Percentiles rank a stretch among this genome's conserved stretches.
These are phyloP conservation scores for Chiloscyllium punctatum DNA, from an alignment of 2,797 vertebrate genomes.

Conservation along the genomic window DNA sequence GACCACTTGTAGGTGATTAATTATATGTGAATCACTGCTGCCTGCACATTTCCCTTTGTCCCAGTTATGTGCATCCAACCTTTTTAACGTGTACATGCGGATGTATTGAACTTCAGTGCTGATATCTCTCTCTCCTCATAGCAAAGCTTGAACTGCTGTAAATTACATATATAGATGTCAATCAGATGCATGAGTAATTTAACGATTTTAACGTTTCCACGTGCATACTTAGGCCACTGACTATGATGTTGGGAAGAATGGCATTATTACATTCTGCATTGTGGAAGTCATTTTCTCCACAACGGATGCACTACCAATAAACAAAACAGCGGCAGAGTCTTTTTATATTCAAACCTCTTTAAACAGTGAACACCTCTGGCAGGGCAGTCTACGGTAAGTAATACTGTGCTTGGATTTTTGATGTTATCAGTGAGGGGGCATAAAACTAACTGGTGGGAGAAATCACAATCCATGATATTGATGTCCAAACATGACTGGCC, in stretches of 20 bases:
- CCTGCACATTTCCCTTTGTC: neutral
- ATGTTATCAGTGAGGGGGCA: neutral
- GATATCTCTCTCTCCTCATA: neutral
- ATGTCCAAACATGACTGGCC: neutral
- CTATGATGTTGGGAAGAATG: neutral
- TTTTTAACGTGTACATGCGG: neutral
- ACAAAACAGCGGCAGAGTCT: neutral
- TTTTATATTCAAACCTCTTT: conserved; percentile 35
- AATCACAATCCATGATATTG: neutral
- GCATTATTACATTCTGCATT: neutral
- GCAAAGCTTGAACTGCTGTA: neutral
- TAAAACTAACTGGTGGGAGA: neutral
- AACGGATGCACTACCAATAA: neutral
- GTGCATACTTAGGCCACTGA: conserved; percentile 11
- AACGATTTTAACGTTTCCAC: neutral
- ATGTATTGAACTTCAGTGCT: neutral
- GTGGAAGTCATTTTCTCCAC: neutral
- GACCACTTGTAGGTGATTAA: neutral
- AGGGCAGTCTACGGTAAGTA: conserved; percentile 18
- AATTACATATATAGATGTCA: neutral
- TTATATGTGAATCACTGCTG: neutral
- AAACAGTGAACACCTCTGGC: neutral
- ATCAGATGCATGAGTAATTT: neutral
- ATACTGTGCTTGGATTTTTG: neutral
- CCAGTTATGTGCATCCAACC: no score